Evolutionary conservation across 2,888 invertebrate genomes (phyloP), one percentile per base, ranked within the genome.

Genomic region (Cantharis nigra): DNA sequence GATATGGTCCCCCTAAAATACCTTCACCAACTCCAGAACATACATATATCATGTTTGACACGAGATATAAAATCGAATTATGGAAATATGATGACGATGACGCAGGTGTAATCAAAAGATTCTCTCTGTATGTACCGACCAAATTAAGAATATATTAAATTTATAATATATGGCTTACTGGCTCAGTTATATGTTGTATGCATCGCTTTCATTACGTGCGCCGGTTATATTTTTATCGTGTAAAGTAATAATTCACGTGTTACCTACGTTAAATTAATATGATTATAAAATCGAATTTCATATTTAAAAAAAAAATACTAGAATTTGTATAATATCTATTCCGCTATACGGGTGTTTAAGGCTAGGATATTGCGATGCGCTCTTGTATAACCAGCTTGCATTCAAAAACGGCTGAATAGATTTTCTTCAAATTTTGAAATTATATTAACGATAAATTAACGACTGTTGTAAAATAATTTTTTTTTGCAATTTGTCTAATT

Each of bases 51-150:
- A 78, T 75, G 70, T 78, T 75, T 78, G 78, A 78, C 75, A 69
- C 28, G 62, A 75, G 70, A 75, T 75, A 78, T 78, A 78, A 78
- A 78, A 78, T 78, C 78, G 78, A 78, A 78, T 78, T 78, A 78
- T 71, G 72, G 72, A 78, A 75, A 75, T 78, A 75, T 78, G 75
- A 78, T 75, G 75, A 78, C 72, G 78, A 75, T 75, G 75, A 75
- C 78, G 78, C 78, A 78, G 78, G 78, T 75, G 78, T 78, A 78
- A 78, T 78, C 78, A 78, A 78, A 78, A 72, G 78, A 78, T 75
- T 78, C 75, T 69, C 30, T 26, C 26, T 70, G 75, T 75, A 78
- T 78, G 72, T 75, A 73, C 75, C 75, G 78, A 75, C 75, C 72
- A 75, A 75, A 78, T 78, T 75, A 75, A 78, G 75, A 78, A 78